phyloP scores from a whole-genome alignment of 1,140 invertebrate species.

The Ooceraea biroi region DNA sequence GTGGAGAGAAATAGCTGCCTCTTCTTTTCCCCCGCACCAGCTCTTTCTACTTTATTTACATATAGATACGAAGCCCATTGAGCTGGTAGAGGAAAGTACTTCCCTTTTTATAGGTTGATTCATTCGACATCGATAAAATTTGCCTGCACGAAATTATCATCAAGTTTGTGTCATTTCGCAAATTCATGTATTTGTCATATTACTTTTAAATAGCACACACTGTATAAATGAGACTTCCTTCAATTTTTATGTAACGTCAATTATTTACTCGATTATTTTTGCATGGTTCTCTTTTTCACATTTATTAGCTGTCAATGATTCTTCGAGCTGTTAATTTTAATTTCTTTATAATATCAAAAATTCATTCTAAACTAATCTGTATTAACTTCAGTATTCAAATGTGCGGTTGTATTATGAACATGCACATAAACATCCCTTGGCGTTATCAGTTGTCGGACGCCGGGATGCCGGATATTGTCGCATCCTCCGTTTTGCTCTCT shows the following conservation, averaged over 20 bases:
- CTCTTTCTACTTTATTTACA: conserved; percentile 82
- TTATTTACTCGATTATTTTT: too few species aligned
- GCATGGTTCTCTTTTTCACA: too few species aligned
- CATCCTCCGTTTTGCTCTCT: conserved; percentile 84
- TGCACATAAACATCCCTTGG: conserved; percentile 86
- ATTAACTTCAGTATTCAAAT: conserved; percentile 67
- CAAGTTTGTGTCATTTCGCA: conserved; percentile 19
- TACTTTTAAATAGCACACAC: not conserved
- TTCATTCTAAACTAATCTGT: conserved; percentile 37
- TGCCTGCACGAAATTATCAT: conserved; percentile 68
- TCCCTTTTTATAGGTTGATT: conserved; percentile 73
- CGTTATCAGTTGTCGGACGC: conserved; percentile 87
- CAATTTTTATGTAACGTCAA: too few species aligned
- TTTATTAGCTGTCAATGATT: too few species aligned
- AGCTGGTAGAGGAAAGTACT: conserved; percentile 72
- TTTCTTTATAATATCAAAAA: conserved; percentile 14
- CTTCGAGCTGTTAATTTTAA: too few species aligned
- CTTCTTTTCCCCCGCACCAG: conserved; percentile 74
- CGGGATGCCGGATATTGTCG: conserved; percentile 87
- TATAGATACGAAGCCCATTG: conserved; percentile 83
- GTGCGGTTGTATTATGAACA: conserved; percentile 83
- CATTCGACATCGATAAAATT: conserved; percentile 76
- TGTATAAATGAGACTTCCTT: conserved; percentile 10
- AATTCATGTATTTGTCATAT: not conserved
- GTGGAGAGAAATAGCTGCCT: conserved; percentile 81